phyloP scores from a whole-genome alignment of 2,888 invertebrate genomes.

The Nomada lathburiana region DNA sequence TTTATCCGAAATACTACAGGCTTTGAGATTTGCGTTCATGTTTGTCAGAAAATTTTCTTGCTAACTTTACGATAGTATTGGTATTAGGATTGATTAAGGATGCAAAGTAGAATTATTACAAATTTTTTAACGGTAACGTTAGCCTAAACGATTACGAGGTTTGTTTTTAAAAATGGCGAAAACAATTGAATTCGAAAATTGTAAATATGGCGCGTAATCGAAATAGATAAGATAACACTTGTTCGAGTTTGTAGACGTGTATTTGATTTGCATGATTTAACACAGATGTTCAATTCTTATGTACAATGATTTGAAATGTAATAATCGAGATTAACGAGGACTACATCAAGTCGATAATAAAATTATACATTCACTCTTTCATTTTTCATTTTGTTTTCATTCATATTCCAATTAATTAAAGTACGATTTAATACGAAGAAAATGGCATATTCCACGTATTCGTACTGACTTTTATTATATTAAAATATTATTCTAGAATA shows the following conservation, averaged over 20 bases:
- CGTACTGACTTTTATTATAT: background rate
- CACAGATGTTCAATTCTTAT: background rate
- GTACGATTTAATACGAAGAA: background rate
- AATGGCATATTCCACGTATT: too few relatives aligned
- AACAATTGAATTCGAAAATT: conserved; percentile 50
- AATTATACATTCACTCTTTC: background rate
- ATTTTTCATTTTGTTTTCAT: background rate
- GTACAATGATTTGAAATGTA: conserved; percentile 1
- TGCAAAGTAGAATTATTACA: background rate
- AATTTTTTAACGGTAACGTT: conserved; percentile 29
- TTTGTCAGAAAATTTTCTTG: background rate
- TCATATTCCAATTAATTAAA: background rate
- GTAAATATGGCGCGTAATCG: background rate
- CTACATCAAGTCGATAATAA: background rate
- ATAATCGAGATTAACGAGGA: background rate
- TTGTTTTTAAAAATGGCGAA: background rate
- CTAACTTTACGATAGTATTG: background rate
- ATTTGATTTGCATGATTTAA: conserved; percentile 17
- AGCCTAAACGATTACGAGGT: background rate
- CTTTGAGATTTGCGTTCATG: conserved; percentile 10
- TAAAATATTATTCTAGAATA: background rate
- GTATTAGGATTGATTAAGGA: background rate
- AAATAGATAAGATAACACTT: background rate
- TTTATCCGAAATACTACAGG: conserved; percentile 29
- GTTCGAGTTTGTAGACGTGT: background rate